A percentile compares a stretch with the other conserved stretches of the same genome.
Conservation (phyloP, 2,797 vertebrate species). For the Anas georgica region DNA sequence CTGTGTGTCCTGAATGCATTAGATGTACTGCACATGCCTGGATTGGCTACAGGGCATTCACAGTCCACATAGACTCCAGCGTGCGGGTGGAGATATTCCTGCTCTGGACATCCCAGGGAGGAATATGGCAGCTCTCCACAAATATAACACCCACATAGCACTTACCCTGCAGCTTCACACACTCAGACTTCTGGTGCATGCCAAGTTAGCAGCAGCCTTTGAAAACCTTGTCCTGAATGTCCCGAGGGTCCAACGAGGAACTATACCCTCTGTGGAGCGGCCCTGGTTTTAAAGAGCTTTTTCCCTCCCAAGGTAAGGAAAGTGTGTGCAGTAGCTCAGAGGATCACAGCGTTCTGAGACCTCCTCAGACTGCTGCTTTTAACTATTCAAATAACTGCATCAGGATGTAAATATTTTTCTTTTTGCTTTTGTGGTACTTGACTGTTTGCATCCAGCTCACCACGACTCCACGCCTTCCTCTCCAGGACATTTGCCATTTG, state of each 20-base stretch:
- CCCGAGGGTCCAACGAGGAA: background rate
- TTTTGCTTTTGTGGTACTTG: conserved; percentile 63
- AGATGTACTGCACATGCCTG: background rate
- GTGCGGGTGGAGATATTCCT: background rate
- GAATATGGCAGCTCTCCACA: background rate
- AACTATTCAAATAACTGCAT: conserved; percentile 52
- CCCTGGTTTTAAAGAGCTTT: background rate
- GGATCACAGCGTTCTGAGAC: conserved; percentile 47
- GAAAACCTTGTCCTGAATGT: background rate
- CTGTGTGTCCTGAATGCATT: background rate
- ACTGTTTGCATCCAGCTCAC: conserved; percentile 66
- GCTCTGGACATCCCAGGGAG: background rate
- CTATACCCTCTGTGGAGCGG: background rate
- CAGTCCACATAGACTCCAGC: background rate
- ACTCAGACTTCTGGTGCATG: background rate
- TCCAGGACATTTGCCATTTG: conserved; percentile 66
- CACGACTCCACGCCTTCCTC: conserved; percentile 47
- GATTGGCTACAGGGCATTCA: background rate
- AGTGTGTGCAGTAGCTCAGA: background rate
- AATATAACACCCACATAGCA: rapidly evolving
- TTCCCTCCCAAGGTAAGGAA: background rate
- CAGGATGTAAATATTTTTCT: conserved; percentile 71
- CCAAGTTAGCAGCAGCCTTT: background rate
- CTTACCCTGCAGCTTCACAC: conserved; percentile 50
- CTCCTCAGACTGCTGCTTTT: conserved; percentile 44